Evolutionary conservation across 2,113 vertebrate genomes (phyloP), one percentile per base, ranked within the genome.

Genomic region (Malaclemys terrapin): DNA sequence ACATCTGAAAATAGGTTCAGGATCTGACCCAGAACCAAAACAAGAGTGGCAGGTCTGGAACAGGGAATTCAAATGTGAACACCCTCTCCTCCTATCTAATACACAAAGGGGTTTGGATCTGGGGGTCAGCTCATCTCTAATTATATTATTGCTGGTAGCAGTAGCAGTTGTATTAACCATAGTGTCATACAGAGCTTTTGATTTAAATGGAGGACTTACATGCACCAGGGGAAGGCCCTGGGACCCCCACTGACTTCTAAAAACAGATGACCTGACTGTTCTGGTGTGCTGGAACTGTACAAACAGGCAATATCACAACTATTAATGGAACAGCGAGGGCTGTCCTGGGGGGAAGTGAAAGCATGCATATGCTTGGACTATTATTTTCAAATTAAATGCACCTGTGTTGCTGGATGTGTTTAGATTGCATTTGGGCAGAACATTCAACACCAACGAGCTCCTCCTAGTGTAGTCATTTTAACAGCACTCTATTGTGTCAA

Each of bases 401-500:
- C 16, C 31, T n/a, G 22, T 62, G 25, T 75, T 79, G 14, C 47
- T 42, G 56, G 62, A 35, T 27, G 52, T 17, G 42, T 47, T 82
- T 76, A 90, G 13, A 20, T 59, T 82, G 17, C 50, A 17, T 50
- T 62, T 22, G 31, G 19, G 38, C n/a, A 95, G 52, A 93, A 90
- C 19, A 92, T 91, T 80, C 56, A 35, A 35, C 62, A 45, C 57
- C 47, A 54, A 50, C 80, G 80, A 52, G 79, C 89, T 96, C n/a
- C 81, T 10, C 52, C 92, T 91, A 38, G 29, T 1, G 45, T 62
- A 93, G 87, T 91, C 82, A 72, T 78, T 90, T 83, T 82, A 86
- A 86, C 57, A 94, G 57, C 80, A 97, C 93, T 95, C 85, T 84
- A 85, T 45, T 45, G 45, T 45, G 45, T 45, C 45, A 45, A 45